These are phyloP conservation scores for Leucozona laternaria DNA, from an alignment of 2,888 invertebrate genomes.

Conservation along the genomic window DNA sequence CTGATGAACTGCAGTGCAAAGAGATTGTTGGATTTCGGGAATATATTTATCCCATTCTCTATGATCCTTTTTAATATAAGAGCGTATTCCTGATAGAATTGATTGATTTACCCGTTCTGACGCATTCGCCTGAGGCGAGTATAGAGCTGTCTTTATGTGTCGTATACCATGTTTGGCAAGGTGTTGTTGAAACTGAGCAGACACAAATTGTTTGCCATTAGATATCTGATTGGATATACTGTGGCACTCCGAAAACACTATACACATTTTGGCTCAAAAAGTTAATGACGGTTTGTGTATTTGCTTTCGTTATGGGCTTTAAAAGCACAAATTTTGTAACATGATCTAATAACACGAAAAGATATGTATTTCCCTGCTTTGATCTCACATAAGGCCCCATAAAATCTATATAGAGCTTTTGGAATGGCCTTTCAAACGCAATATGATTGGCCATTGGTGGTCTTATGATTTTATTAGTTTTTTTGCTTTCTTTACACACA, in stretches of 20 bases:
- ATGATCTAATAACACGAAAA: constrained; percentile 64
- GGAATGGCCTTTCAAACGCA: constrained; percentile 23
- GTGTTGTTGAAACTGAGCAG: constrained; percentile 10
- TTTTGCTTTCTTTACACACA: constrained; percentile 45
- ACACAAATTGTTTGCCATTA: constrained; percentile 36
- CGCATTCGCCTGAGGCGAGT: constrained; percentile 79
- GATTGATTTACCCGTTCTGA: constrained; percentile 79
- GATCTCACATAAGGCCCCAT: constrained; percentile 52
- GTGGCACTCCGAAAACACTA: neutral
- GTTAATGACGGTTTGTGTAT: constrained; percentile 4
- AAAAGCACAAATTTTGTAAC: constrained; percentile 54
- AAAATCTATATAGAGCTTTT: constrained; percentile 67
- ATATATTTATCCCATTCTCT: constrained; percentile 6
- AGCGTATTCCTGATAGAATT: constrained; percentile 77
- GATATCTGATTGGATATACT: constrained; percentile 76
- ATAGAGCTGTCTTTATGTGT: constrained; percentile 70
- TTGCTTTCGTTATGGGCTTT: constrained; percentile 48
- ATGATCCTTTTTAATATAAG: constrained; percentile 60
- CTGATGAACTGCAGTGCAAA: constrained; percentile 1
- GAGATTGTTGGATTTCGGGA: constrained; percentile 1
- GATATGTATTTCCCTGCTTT: constrained; percentile 38
- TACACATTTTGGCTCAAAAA: neutral
- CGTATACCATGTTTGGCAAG: constrained; percentile 33
- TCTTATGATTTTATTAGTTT: constrained; percentile 13
- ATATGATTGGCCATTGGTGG: neutral